Evolutionary conservation across 2,797 vertebrate genomes (phyloP).

Genomic region (Galagoides demidoff): DNA sequence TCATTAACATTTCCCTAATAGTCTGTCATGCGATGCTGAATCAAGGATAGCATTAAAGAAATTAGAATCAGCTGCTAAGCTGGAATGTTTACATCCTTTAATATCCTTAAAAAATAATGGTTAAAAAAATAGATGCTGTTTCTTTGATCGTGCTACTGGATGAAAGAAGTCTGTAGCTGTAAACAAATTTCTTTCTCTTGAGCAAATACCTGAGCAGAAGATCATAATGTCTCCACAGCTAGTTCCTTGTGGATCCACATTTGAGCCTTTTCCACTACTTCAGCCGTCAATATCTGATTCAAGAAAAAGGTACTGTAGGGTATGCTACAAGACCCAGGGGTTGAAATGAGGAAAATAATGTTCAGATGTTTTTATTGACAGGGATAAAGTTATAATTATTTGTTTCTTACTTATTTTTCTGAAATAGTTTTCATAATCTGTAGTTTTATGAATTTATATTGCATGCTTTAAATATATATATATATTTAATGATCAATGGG

Average conservation of each 20-base stretch:
- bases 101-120: slow-evolving; percentile 51
- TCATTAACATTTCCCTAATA: slow-evolving; percentile 82
- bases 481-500: neutral
- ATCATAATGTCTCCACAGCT: slow-evolving; percentile 81
- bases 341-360: neutral
- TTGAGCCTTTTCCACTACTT: slow-evolving; percentile 83
- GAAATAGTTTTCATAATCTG: neutral
- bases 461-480: slow-evolving; percentile 7
- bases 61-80: slow-evolving; percentile 72
- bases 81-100: slow-evolving; percentile 63
- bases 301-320: slow-evolving; percentile 81
- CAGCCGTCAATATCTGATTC: slow-evolving; percentile 77
- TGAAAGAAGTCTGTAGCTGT: slow-evolving; percentile 55
- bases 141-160: slow-evolving; percentile 33
- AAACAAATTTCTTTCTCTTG: slow-evolving; percentile 56
- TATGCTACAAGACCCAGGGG: neutral
- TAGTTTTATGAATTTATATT: neutral
- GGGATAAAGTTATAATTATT: neutral
- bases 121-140: slow-evolving; percentile 23
- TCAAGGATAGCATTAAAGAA: slow-evolving; percentile 77
- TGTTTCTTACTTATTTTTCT: slow-evolving; percentile 27
- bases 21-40: slow-evolving; percentile 79
- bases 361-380: neutral
- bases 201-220: slow-evolving; percentile 71
- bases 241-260: slow-evolving; percentile 81